phyloP scores from a whole-genome alignment of 92 coral and sea anemone genomes.

The Bergia puertoricense region DNA sequence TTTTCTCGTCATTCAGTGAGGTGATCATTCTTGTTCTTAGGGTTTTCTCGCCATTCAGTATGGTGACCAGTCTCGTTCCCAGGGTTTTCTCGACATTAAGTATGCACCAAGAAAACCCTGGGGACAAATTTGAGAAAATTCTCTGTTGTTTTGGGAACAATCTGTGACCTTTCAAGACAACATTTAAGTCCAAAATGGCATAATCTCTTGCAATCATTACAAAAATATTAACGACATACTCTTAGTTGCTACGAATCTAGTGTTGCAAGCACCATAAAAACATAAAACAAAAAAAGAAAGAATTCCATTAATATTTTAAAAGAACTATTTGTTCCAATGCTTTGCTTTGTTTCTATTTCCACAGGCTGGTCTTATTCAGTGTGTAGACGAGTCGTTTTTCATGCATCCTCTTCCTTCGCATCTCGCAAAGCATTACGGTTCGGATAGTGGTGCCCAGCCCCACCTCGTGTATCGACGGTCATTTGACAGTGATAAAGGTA shows the following conservation, averaged over 20 bases:
- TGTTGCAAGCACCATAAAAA: not conserved
- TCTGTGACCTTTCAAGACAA: too few species aligned
- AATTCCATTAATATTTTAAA: too few species aligned
- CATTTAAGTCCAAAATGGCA: too few species aligned
- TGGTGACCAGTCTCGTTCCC: too few species aligned
- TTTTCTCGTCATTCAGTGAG: too few species aligned
- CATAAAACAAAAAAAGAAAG: too few species aligned
- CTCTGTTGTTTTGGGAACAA: too few species aligned
- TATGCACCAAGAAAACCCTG: not conserved
- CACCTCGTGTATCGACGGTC: slow-evolving; percentile 75
- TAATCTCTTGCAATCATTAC: too few species aligned
- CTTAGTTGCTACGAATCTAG: not conserved
- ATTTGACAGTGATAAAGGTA: slow-evolving; percentile 25
- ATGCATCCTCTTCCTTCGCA: slow-evolving; percentile 85
- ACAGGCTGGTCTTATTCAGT: slow-evolving; percentile 74
- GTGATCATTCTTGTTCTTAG: too few species aligned
- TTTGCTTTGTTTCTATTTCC: not conserved
- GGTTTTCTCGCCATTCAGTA: not conserved
- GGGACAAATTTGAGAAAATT: not conserved
- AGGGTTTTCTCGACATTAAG: not conserved
- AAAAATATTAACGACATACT: too few species aligned
- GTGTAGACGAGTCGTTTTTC: slow-evolving; percentile 59
- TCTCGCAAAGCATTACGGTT: slow-evolving; percentile 65
- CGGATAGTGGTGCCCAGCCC: slow-evolving; percentile 62
- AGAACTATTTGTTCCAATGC: not conserved